phyloP scores from a whole-genome alignment of 2,797 vertebrate genomes.

The Pantherophis alleghaniensis region DNA sequence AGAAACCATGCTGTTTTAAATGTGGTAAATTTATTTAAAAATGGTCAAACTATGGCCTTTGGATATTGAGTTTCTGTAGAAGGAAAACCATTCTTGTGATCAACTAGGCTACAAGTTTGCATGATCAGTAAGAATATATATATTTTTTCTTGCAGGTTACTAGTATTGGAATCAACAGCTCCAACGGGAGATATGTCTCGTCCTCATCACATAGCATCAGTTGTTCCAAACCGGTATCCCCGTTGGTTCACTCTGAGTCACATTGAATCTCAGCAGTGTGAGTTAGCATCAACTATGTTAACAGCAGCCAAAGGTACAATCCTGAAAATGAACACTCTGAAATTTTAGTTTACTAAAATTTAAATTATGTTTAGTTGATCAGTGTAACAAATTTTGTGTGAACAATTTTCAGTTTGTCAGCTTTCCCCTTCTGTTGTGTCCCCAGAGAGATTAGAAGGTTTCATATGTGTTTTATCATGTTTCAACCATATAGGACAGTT shows the following conservation, averaged over 20 bases:
- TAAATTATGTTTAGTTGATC: conserved; percentile 20
- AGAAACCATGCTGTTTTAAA: not conserved
- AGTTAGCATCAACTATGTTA: conserved; percentile 98
- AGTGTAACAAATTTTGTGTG: not conserved
- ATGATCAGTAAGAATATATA: not conserved
- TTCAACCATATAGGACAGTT: not conserved
- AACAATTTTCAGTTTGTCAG: not conserved
- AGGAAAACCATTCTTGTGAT: not conserved
- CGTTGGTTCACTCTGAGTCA: conserved; percentile 99
- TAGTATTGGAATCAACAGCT: conserved; percentile 90
- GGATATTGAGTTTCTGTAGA: not conserved
- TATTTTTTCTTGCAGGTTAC: conserved; percentile 77
- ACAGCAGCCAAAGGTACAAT: conserved; percentile 97
- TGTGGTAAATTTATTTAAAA: not conserved
- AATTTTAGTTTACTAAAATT: conserved; percentile 30
- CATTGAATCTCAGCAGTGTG: conserved; percentile 98
- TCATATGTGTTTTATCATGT: not conserved
- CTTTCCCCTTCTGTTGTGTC: not conserved
- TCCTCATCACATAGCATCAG: conserved; percentile 91
- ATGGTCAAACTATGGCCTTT: not conserved
- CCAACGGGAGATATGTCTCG: conserved; percentile 85
- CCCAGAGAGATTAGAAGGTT: not conserved
- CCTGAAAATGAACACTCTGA: conserved; percentile 5
- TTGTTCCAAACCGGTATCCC: conserved; percentile 92
- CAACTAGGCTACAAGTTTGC: not conserved